Conservation (phyloP, 2,797 vertebrate genomes). For the Sternotherus odoratus region DNA sequence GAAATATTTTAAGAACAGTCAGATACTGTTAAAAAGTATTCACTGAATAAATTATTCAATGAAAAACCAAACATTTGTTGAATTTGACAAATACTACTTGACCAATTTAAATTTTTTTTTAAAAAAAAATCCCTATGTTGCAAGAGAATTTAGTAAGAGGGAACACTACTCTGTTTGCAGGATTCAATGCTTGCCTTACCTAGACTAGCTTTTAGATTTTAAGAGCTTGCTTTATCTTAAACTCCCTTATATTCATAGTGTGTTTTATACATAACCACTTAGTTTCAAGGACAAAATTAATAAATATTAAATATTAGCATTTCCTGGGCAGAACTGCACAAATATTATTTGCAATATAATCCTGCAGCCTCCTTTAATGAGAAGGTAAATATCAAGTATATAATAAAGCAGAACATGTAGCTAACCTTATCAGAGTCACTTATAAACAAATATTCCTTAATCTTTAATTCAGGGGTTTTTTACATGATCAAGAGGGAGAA, state of each 20-base stretch:
- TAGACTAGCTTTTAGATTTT: neutral
- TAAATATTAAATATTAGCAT: neutral
- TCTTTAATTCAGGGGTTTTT: neutral
- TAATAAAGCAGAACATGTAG: too few relatives aligned
- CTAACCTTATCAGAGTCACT: neutral
- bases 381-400: neutral
- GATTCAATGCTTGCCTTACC: neutral
- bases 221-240: neutral
- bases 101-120: neutral
- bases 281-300: neutral
- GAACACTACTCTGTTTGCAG: neutral
- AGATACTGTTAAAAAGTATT: neutral
- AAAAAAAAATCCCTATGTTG: neutral
- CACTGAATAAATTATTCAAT: neutral
- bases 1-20: neutral
- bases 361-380: neutral
- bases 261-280: neutral
- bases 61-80: neutral
- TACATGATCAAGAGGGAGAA: neutral
- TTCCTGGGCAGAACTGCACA: neutral
- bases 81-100: neutral
- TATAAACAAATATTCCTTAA: neutral
- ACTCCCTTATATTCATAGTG: neutral
- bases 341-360: neutral
- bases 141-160: neutral